Conservation (phyloP, 2,888 invertebrate genomes). For the Hirtodrosophila histrioides region DNA sequence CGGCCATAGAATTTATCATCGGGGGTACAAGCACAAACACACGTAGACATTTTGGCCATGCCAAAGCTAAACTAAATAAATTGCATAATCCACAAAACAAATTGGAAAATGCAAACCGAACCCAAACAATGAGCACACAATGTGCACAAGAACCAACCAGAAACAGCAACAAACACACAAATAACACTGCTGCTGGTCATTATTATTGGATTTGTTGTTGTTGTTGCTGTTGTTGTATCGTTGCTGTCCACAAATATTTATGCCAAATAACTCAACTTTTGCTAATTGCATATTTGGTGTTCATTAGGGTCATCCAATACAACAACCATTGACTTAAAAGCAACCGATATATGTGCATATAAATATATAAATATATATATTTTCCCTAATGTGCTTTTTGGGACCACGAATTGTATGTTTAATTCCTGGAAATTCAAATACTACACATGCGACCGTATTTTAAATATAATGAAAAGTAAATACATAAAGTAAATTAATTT, state of each 20-base stretch:
- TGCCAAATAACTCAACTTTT: conserved; percentile 71
- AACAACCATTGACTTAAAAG: conserved; percentile 7
- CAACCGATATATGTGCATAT: conserved; percentile 1
- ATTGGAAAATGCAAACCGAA: conserved; percentile 65
- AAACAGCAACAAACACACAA: conserved; percentile 26
- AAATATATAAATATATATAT: not conserved
- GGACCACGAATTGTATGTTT: conserved; percentile 27
- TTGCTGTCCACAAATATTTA: conserved; percentile 70
- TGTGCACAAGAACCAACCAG: conserved; percentile 35
- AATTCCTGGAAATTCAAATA: conserved; percentile 34
- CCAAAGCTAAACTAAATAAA: conserved; percentile 65
- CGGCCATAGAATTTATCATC: conserved; percentile 76
- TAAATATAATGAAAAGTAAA: conserved; percentile 58
- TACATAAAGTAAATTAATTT: conserved; percentile 45
- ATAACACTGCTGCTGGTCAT: conserved; percentile 39
- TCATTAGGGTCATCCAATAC: conserved; percentile 67
- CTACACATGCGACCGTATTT: conserved; percentile 23
- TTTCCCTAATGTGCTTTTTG: conserved; percentile 36
- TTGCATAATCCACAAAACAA: conserved; percentile 68
- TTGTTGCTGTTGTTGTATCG: conserved; percentile 33
- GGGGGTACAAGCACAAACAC: conserved; percentile 26
- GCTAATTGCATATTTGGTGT: conserved; percentile 79
- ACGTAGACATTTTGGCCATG: conserved; percentile 47
- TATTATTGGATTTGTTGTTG: conserved; percentile 40
- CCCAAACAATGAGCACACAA: conserved; percentile 57